These are phyloP conservation scores for Halcyon chelicuti DNA, from an alignment of 2,797 vertebrate genomes.

Conservation along the genomic window DNA sequence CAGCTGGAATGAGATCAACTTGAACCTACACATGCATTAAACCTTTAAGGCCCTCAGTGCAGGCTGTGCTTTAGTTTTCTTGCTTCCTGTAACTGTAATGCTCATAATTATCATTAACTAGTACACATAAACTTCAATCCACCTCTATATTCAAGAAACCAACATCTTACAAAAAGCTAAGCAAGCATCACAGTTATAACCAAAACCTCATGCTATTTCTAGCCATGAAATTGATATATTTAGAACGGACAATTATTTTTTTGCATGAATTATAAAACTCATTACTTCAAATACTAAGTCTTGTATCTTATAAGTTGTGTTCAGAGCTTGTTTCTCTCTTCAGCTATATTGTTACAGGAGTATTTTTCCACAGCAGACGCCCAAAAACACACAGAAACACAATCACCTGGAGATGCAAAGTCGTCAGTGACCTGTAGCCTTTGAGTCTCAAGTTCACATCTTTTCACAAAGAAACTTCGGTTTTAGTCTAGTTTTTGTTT, in stretches of 20 bases:
- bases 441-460: not conserved
- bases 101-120: not conserved
- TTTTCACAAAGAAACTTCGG: not conserved
- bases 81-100: not conserved
- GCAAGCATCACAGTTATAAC: fast-evolving
- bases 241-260: fast-evolving
- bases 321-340: not conserved
- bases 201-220: not conserved
- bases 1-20: not conserved
- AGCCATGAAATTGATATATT: not conserved
- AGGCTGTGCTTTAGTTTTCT: not conserved
- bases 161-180: not conserved
- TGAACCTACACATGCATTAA: not conserved
- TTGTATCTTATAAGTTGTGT: not conserved
- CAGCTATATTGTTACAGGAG: not conserved
- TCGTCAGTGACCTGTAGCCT: not conserved
- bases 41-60: not conserved
- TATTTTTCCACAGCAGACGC: not conserved
- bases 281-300: not conserved
- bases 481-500: not conserved
- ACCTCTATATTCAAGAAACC: not conserved
- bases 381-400: not conserved
- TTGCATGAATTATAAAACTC: fast-evolving
- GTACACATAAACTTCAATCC: not conserved
- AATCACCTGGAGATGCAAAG: not conserved